Base-by-base conservation (phyloP, 2,797 vertebrate species). In the Alcedo quadribrachys region DNA sequence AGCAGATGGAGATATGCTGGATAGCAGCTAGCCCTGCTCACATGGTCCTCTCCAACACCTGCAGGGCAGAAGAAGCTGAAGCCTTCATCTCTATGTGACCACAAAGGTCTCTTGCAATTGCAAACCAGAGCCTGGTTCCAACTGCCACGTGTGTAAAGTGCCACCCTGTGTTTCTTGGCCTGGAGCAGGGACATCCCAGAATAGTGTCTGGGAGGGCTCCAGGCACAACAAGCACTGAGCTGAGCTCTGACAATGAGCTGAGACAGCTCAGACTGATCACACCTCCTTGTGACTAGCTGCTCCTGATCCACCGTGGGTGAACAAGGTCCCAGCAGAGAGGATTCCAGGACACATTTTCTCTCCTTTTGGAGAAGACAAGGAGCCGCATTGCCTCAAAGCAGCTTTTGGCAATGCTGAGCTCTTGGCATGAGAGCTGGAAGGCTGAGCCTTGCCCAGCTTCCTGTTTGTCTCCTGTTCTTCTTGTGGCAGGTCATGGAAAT, bases 131-230 rank as follows among this genome's bases (percentile, higher is more conserved):
- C 46, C 33, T 35, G 33, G 33, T 33, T 85, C 46, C 50, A 54
- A 0, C n/a, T 60, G 40, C 54, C 21, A 5, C 2, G 0, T 0
- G 0, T 55, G 53, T 32, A 0, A 48, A 21, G 20, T 62, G 50
- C 30, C 27, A 17, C 18, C 27, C 45, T 60, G 45, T 71, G 25
- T 60, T 65, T 88, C 19, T 40, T 51, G 48, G 55, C 43, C 81
- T 63, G 78, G 68, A 37, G 21, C 2, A 3, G 2, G 4, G 53
- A 48, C 24, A 8, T 24, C 15, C 2, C 11, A 24, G 46, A 79
- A 18, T 32, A 8, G 37, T 0, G 0, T 37, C 68, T 46, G 35
- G 51, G 42, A 40, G 45, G 8, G 16, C 30, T 63, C 18, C 9
- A 15, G 58, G 20, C 18, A 6, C n/a, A 16, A 51, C 2, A 9